Evolutionary conservation across 2,113 vertebrate species (phyloP).

Genomic region (Tympanuchus pallidicinctus): DNA sequence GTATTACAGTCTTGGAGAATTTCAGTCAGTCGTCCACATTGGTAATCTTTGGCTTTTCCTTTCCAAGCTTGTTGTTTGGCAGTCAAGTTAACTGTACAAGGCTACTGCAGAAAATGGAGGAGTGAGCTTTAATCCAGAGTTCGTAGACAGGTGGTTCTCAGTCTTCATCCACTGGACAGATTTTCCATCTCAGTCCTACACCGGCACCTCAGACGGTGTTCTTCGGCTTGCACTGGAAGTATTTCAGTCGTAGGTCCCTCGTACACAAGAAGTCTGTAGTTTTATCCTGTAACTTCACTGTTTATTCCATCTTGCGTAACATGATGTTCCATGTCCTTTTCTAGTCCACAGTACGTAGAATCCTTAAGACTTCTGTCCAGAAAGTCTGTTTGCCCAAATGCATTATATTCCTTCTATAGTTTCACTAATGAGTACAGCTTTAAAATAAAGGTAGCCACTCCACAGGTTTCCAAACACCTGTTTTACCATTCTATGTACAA

Average conservation of each 20-base stretch:
- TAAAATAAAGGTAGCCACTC: slow-evolving; percentile 17
- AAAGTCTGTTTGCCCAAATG: slow-evolving; percentile 61
- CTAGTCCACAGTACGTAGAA: slow-evolving; percentile 61
- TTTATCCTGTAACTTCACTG: slow-evolving; percentile 50
- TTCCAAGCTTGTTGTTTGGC: slow-evolving; percentile 39
- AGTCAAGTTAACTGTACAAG: slow-evolving; percentile 46
- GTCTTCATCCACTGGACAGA: slow-evolving; percentile 69
- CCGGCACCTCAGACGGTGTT: slow-evolving; percentile 10
- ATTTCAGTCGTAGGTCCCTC: slow-evolving; percentile 42
- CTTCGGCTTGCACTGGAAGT: slow-evolving; percentile 33
- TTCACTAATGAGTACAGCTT: slow-evolving; percentile 51
- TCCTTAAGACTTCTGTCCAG: slow-evolving; percentile 71
- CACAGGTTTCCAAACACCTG: slow-evolving; percentile 39
- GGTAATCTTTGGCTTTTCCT: slow-evolving; percentile 12
- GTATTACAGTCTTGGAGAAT: slow-evolving; percentile 68
- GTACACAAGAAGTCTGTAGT: slow-evolving; percentile 54
- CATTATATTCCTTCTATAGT: slow-evolving; percentile 36
- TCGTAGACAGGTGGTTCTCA: slow-evolving; percentile 42
- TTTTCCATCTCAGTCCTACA: slow-evolving; percentile 71
- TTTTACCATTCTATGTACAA: slow-evolving; percentile 5
- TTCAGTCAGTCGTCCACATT: slow-evolving; percentile 52
- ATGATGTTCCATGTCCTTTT: slow-evolving; percentile 66
- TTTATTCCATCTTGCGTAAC: slow-evolving; percentile 53
- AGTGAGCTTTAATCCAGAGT: slow-evolving; percentile 47
- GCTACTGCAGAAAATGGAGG: slow-evolving; percentile 28